Conservation (phyloP, 2,888 invertebrate genomes). For the Notodromas monacha region DNA sequence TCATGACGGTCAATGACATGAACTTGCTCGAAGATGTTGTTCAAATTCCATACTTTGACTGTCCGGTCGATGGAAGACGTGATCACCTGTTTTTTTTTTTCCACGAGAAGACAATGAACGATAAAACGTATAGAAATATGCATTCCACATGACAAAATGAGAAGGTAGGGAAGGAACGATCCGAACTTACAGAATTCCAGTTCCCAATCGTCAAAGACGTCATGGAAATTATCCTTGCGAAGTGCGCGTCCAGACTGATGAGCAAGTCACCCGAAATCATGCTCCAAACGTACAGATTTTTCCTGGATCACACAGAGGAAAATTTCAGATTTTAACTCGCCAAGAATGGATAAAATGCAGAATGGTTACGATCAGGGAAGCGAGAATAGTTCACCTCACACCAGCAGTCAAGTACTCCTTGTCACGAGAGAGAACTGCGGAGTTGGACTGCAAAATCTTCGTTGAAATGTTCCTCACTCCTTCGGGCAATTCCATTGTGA, state of each 20-base stretch:
- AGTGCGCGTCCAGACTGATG: slow-evolving; percentile 80
- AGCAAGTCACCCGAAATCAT: slow-evolving; percentile 42
- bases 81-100: no score
- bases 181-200: slow-evolving; percentile 31
- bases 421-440: slow-evolving; percentile 62
- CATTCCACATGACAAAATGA: no score
- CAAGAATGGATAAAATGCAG: no score
- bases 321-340: neutral
- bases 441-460: slow-evolving; percentile 57
- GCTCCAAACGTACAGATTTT: slow-evolving; percentile 79
- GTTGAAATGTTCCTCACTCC: slow-evolving; percentile 75
- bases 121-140: no score
- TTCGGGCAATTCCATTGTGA: slow-evolving; percentile 12
- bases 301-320: slow-evolving; percentile 20
- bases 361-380: neutral
- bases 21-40: slow-evolving; percentile 89
- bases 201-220: slow-evolving; percentile 51
- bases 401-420: slow-evolving; percentile 77
- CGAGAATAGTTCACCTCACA: slow-evolving; percentile 26
- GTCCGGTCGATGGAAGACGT: slow-evolving; percentile 90
- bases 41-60: slow-evolving; percentile 96
- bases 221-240: slow-evolving; percentile 71
- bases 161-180: neutral
- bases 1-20: slow-evolving; percentile 84
- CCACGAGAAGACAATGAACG: no score